Base-by-base conservation (phyloP, 2,888 invertebrate genomes). In the Sarcophaga caerulescens region DNA sequence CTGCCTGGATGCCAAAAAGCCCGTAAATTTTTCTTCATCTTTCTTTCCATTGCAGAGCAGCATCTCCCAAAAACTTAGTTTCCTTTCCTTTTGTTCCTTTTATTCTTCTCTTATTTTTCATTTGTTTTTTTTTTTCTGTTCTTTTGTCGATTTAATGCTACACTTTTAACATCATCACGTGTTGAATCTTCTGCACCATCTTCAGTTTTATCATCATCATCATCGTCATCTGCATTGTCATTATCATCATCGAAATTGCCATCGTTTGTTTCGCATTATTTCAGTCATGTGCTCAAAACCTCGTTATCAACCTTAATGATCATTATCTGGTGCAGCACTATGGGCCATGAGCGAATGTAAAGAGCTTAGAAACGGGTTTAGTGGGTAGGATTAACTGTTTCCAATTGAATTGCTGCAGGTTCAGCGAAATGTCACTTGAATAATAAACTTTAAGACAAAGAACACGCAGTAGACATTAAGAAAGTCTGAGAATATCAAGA, bases 181-280 rank as follows among this genome's bases (percentile, higher is more conserved):
- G 86, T 86, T 86, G 86, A 84, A 86, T 86, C 86, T 84, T 69
- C 84, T 81, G 74, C 86, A 86, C 83, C 86, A 86, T 84, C 86
- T 81, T 81, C 81, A 75, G 35, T 63, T 62, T 75, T 69, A 78
- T 77, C 70, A 57, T 73, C 35, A 25, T 65, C 52, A 85, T 78
- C 60, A 75, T 59, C 66, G 52, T 23, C 25, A 57, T 47, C 52
- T 65, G 65, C 70, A 21, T 80, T 69, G 69, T 74, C 60, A 52
- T 74, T 74, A 60, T 21, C 65, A 68, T 80, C 45, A 23, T 73
- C 62, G 78, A 62, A 71, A 73, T 62, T 19, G 63, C 45, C 17
- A 45, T 68, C 63, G 59, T 52, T 35, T 35, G 35, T 59, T 63
- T 73, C 68, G 19, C 74, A 66, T 52, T 60, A 74, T 78, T 69